Percentiles rank a stretch among this genome's conserved stretches.
These are phyloP conservation scores for Steromphala cineraria DNA, from an alignment of 2,888 invertebrate species.

Conservation along the genomic window DNA sequence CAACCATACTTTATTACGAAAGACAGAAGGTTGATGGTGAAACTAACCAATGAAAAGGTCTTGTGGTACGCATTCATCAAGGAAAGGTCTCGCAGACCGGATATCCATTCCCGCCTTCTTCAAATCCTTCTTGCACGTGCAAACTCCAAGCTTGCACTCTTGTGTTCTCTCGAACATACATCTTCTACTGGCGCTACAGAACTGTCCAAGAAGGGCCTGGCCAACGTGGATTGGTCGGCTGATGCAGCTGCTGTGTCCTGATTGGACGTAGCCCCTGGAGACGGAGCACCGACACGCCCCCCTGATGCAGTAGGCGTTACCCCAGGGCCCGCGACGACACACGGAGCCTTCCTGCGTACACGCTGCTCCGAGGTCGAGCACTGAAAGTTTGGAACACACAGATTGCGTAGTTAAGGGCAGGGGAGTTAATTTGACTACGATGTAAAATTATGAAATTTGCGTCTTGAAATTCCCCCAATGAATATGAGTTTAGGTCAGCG, in stretches of 20 bases:
- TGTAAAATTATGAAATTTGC: too few relatives aligned
- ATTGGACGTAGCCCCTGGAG: neutral
- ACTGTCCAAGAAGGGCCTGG: neutral
- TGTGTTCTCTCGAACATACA: neutral
- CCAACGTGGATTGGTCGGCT: neutral
- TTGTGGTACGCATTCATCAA: neutral
- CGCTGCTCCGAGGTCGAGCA: neutral
- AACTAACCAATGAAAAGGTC: neutral
- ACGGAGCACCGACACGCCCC: neutral
- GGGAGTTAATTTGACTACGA: too few relatives aligned
- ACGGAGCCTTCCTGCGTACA: neutral
- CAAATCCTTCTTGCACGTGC: neutral
- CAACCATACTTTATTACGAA: too few relatives aligned
- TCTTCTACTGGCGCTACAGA: neutral
- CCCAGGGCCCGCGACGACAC: neutral
- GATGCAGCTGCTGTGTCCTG: neutral
- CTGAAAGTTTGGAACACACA: neutral
- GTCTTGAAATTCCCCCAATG: too few relatives aligned
- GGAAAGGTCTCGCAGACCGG: neutral
- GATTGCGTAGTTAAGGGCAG: neutral
- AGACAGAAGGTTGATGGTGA: too few relatives aligned
- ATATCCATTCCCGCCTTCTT: neutral
- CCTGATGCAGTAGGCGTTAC: neutral
- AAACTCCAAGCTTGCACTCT: neutral
- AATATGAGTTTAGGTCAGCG: too few relatives aligned